A percentile compares a stretch with the other conserved stretches of the same genome.
phyloP scores from a whole-genome alignment of 2,888 invertebrate species.

The Agonopterix arenella region DNA sequence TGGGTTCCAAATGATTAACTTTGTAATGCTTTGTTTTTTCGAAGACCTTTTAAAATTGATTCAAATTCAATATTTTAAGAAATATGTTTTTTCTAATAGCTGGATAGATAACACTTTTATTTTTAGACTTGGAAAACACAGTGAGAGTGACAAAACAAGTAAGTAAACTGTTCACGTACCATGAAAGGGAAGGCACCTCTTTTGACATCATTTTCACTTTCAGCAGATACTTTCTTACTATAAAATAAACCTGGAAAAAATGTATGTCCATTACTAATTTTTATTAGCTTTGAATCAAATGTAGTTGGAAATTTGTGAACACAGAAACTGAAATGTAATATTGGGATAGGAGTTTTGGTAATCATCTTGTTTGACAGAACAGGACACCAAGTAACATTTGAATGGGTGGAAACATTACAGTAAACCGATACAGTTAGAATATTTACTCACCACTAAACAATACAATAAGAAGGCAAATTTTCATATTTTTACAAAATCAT shows the following conservation, averaged over 20 bases:
- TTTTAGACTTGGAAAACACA: not conserved
- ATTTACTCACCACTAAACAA: slow-evolving; percentile 43
- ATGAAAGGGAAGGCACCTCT: slow-evolving; percentile 48
- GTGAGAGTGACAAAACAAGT: not conserved
- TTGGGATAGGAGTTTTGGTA: not conserved
- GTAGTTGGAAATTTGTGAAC: not conserved
- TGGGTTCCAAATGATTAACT: no score
- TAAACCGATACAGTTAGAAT: no score
- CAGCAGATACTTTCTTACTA: slow-evolving; percentile 32
- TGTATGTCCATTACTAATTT: not conserved
- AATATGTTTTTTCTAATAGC: no score
- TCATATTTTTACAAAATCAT: slow-evolving; percentile 38
- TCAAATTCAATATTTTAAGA: no score
- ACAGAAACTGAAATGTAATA: not conserved
- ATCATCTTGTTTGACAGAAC: no score
- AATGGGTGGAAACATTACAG: no score
- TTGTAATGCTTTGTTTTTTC: no score
- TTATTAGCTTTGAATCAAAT: not conserved
- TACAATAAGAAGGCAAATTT: slow-evolving; percentile 33
- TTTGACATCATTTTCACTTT: slow-evolving; percentile 41
- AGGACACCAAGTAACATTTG: no score
- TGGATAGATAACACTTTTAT: not conserved
- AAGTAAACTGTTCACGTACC: slow-evolving; percentile 33
- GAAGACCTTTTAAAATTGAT: no score
- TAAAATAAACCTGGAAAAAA: slow-evolving; percentile 28